Base-by-base conservation (phyloP, 2,113 vertebrate species). In the Periophthalmus modestus region DNA sequence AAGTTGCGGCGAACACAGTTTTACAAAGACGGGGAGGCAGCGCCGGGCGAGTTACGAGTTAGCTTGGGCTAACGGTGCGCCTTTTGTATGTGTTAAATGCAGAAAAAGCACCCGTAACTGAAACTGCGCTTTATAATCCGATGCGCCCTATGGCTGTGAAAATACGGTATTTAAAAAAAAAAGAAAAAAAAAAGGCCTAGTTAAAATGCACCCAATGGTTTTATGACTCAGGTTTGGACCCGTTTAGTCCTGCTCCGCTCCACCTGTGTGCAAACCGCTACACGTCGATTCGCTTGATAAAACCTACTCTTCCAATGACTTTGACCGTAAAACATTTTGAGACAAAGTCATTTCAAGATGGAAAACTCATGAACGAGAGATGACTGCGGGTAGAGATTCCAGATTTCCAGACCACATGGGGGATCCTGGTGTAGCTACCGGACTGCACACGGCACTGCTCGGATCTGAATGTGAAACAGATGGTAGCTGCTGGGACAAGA, bases 381-480 rank as follows among this genome's bases (percentile, higher is more conserved):
- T 10, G 2, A 39, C 10, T 12, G 10, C 34, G 39, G 34, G 18
- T 39, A 39, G n/a, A n/a, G n/a, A 36, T 39, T 39, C 34, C 62
- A 65, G 62, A 1, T 65, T 65, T 65, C 34, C 61, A 63, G 61
- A 63, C 18, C 62, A n/a, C 34, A 65, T n/a, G 57, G 62, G 57
- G 34, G 34, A 65, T 18, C 10, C 62, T 43, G 33, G 34, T 39
- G 62, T n/a, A 39, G 34, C 62, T 65, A 39, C 62, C 15, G 34
- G 24, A 61, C 23, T 57, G 54, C n/a, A 57, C 9, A 59, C 21
- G 23, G 5, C 24, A 70, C 59, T 11, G 50, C 16, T 57, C 69
- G 74, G 54, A 62, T 0, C 13, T 1, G 74, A 80, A 87, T 91
- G 69, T 77, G 69, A 81, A 87, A 72, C 83, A 86, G 82, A 87